Base-by-base conservation (phyloP, 2,113 vertebrate genomes). In the Pungitius pungitius region DNA sequence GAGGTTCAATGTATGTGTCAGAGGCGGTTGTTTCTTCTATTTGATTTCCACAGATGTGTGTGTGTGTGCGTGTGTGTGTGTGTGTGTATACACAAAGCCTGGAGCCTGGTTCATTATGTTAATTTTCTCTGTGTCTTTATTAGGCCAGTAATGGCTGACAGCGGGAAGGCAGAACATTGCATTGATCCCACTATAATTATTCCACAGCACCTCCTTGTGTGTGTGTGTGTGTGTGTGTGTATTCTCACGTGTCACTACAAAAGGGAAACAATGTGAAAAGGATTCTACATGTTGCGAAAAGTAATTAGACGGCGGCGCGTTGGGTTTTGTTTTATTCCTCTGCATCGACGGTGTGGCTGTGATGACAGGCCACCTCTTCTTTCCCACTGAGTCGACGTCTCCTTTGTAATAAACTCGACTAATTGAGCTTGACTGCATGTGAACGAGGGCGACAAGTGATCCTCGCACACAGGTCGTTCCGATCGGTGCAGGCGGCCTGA, bases 131-230 rank as follows among this genome's bases (percentile, higher is more conserved):
- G 61, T 73, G 73, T 85, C 82, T 86, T 80, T 87, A 90, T 89
- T 85, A 88, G 77, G 27, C 20, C 70, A 72, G 66, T 86, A 85
- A 89, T 86, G 78, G 80, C 56, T 69, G 74, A 84, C 84, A 85
- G 85, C 83, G 82, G 83, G 71, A 74, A 70, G 49, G 55, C 39
- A 79, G 54, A 77, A 82, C 60, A 87, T 87, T 84, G 62, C 75
- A 86, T 67, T 84, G 80, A 86, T 86, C 73, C 75, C 43, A 68
- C 63, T 67, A 66, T 86, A 86, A 90, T 84, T 87, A 86, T 85
- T 73, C 69, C 73, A 60, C 60, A 54, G 69, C 39, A 77, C 57
- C 55, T 37, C 27, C 68, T 64, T 27, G 39, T 59, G 55, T 72
- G 12, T 18, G 7, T 47, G 24, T 61, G 27, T 58, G 60, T 40